Conservation (phyloP, 2,113 vertebrate species). For the Myotis lucifugus region DNA sequence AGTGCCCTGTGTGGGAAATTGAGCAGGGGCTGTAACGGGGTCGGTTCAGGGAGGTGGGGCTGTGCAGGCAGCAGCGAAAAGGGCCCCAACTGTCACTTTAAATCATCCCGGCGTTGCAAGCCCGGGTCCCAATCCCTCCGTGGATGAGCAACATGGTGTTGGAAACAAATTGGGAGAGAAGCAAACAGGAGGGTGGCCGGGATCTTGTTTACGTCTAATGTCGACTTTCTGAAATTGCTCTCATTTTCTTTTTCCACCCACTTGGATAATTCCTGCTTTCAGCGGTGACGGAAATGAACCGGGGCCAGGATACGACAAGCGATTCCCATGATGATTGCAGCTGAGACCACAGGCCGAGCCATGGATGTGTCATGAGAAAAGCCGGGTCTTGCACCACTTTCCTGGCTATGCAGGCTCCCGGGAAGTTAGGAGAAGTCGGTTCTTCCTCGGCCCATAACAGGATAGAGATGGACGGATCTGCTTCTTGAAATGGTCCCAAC, state of each 20-base stretch:
- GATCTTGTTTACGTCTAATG: not conserved
- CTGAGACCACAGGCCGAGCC: constrained; percentile 40
- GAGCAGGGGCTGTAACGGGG: constrained; percentile 36
- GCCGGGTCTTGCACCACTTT: not conserved
- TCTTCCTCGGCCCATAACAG: rapidly evolving
- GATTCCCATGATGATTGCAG: constrained; percentile 55
- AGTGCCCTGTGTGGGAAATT: constrained; percentile 78
- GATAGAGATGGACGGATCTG: not conserved
- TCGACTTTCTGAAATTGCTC: constrained; percentile 40
- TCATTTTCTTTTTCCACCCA: constrained; percentile 69
- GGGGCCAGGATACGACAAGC: constrained; percentile 13
- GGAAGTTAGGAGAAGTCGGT: not conserved
- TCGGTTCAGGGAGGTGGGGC: not conserved
- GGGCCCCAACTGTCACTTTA: not conserved
- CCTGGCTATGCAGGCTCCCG: not conserved
- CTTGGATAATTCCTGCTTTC: constrained; percentile 59
- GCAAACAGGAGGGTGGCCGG: not conserved
- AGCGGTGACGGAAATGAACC: constrained; percentile 29
- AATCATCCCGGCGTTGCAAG: not conserved
- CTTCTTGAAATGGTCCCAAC: rapidly evolving
- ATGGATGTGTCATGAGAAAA: constrained; percentile 52
- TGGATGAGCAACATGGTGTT: rapidly evolving
- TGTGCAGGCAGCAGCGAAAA: not conserved
- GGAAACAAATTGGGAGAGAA: not conserved
- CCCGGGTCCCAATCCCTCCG: not conserved